Percentiles rank a stretch among this genome's conserved stretches.
phyloP scores from a whole-genome alignment of 35 echinoderm and acorn worm species.

The Ophiothrix spiculata region DNA sequence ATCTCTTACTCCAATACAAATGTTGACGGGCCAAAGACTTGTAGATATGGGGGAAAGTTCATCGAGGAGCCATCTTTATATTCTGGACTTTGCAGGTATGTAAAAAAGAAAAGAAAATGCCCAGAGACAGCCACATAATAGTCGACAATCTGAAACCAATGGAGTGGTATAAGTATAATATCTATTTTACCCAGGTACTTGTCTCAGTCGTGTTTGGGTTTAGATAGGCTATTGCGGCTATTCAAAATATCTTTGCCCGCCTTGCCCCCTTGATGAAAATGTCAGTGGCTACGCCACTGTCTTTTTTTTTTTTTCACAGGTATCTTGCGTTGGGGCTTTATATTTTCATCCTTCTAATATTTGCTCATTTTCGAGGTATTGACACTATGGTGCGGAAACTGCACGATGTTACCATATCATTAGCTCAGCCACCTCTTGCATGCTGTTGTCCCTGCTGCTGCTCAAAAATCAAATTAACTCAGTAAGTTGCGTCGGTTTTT shows the following conservation, averaged over 20 bases:
- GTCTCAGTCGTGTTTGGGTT: too few relatives aligned
- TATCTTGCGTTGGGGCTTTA: slow-evolving; percentile 58
- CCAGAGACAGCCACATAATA: background rate
- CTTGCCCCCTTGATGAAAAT: too few relatives aligned
- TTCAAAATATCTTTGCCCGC: too few relatives aligned
- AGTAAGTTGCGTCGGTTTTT: slow-evolving; percentile 47
- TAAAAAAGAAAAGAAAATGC: background rate
- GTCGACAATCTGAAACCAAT: background rate
- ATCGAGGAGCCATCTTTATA: too few relatives aligned
- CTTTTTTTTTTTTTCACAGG: slow-evolving; percentile 24
- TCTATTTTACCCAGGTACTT: too few relatives aligned
- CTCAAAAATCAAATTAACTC: slow-evolving; percentile 46
- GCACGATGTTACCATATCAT: slow-evolving; percentile 16
- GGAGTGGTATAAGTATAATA: too few relatives aligned
- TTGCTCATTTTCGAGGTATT: slow-evolving; percentile 60
- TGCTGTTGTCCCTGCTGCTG: slow-evolving; percentile 74
- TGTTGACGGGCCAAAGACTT: background rate
- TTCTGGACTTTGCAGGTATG: background rate
- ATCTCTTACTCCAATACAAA: background rate
- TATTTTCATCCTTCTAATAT: slow-evolving; percentile 59
- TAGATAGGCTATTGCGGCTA: too few relatives aligned
- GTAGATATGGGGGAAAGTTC: background rate
- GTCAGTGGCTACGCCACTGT: too few relatives aligned
- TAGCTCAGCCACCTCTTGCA: slow-evolving; percentile 62
- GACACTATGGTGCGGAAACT: slow-evolving; percentile 41